Evolutionary conservation across 2,113 vertebrate genomes (phyloP).

Genomic region (Dunckerocampus dactyliophorus): DNA sequence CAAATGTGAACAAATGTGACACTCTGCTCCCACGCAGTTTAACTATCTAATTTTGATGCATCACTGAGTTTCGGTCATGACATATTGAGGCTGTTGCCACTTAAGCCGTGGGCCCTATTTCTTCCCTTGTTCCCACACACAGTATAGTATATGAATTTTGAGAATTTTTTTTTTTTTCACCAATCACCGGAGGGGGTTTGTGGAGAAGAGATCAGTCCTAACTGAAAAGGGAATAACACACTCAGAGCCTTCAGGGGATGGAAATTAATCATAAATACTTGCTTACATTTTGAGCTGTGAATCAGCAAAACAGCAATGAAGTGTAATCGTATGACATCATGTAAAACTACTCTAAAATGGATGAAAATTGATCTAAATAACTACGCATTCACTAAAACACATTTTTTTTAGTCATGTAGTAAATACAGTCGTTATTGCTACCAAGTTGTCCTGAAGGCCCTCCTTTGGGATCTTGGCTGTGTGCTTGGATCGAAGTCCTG

Average conservation of each 20-base stretch:
- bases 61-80: constrained; percentile 3
- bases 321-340: no score
- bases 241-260: background rate
- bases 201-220: background rate
- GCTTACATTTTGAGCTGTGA: background rate
- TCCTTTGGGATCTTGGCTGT: no score
- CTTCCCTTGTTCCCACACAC: background rate
- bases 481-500: no score
- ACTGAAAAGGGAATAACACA: background rate
- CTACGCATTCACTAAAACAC: no score
- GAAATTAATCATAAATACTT: no score
- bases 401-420: no score
- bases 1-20: background rate
- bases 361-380: no score
- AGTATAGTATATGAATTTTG: background rate
- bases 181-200: background rate
- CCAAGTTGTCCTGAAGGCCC: no score
- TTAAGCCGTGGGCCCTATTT: background rate
- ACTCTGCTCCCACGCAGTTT: background rate
- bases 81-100: background rate
- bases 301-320: background rate
- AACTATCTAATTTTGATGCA: background rate
- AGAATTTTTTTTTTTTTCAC: background rate
- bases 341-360: no score
- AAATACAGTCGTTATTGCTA: no score